Evolutionary conservation across 2,113 vertebrate genomes (phyloP), one percentile per base, ranked within the genome.

Genomic region (Trachemys scripta): DNA sequence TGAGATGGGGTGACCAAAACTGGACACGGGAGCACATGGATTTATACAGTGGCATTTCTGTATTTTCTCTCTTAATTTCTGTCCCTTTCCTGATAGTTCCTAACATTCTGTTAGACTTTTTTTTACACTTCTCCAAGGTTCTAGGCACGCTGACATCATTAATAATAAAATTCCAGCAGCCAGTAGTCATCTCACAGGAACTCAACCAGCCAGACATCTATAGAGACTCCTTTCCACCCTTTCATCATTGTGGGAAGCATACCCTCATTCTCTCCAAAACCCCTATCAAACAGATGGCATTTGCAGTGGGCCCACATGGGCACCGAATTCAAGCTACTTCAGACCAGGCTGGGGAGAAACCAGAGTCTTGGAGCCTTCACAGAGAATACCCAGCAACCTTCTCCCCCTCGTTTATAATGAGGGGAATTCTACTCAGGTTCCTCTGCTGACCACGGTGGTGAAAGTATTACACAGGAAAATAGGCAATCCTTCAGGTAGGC

Each of bases 311-410:
- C 27, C 24, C 1, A 47, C 5, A 78, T 45, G 75, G 25, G 6
- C 42, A 78, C 12, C 2, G 8, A 3, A 9, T 27, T 20, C 3
- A 49, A 82, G 69, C 0, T 0, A 87, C 57, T 69, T 35, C 62
- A 91, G 50, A 53, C 1, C 13, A 1, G 0, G 16, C 3, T 0
- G 0, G 54, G 10, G 16, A 0, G 12, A 24, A 90, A 75, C 24
- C 56, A 38, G 29, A 78, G 80, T 80, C 14, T 42, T 3, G 0
- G 0, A 4, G 25, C 3, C 57, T 29, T 49, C 50, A 47, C 0
- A 0, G 51, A 82, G 83, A 94, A 90, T 82, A 91, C 24, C 80
- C 83, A 31, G 83, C 14, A 24, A 47, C 83, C 87, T 82, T 59
- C 80, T 91, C 20, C 7, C 89, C 29, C 57, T 8, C 1, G 91